Evolutionary conservation across 2,888 invertebrate species (phyloP).

Genomic region (Platycheirus rosarum): DNA sequence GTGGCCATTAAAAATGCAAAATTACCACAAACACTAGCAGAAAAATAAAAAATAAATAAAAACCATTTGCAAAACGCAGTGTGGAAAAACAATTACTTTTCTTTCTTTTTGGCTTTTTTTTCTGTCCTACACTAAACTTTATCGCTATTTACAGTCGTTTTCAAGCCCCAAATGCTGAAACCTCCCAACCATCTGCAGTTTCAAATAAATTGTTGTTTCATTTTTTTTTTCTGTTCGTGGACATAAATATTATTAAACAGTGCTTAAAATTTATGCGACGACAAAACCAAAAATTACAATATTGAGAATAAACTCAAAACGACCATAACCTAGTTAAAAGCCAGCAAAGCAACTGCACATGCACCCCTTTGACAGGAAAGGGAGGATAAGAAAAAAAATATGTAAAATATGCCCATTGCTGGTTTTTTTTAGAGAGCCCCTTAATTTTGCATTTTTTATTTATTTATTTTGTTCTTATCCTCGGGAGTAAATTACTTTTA

Average conservation of each 20-base stretch:
- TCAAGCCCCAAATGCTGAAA: no score
- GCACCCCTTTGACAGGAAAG: not conserved
- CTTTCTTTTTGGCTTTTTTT: not conserved
- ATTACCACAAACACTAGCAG: constrained; percentile 36
- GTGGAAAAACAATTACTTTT: constrained; percentile 66
- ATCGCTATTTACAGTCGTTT: constrained; percentile 67
- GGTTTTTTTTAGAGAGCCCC: constrained; percentile 29
- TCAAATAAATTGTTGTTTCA: constrained; percentile 23
- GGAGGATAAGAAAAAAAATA: not conserved
- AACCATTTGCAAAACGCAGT: constrained; percentile 60
- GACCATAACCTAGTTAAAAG: constrained; percentile 67
- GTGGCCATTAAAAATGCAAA: constrained; percentile 71
- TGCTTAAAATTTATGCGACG: constrained; percentile 75
- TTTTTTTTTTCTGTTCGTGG: constrained; percentile 32
- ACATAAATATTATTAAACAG: constrained; percentile 72
- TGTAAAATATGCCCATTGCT: constrained; percentile 10
- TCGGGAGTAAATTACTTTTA: constrained; percentile 51
- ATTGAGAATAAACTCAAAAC: constrained; percentile 60
- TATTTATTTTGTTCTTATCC: no score
- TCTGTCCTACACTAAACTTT: constrained; percentile 47
- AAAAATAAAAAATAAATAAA: constrained; percentile 10
- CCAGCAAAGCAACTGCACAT: constrained; percentile 18
- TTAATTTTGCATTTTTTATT: constrained; percentile 60
- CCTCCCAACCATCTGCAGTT: not conserved
- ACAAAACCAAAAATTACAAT: constrained; percentile 66